Evolutionary conservation across 2,113 vertebrate genomes (phyloP), one percentile per base, ranked within the genome.

Genomic region (Clarias magur): DNA sequence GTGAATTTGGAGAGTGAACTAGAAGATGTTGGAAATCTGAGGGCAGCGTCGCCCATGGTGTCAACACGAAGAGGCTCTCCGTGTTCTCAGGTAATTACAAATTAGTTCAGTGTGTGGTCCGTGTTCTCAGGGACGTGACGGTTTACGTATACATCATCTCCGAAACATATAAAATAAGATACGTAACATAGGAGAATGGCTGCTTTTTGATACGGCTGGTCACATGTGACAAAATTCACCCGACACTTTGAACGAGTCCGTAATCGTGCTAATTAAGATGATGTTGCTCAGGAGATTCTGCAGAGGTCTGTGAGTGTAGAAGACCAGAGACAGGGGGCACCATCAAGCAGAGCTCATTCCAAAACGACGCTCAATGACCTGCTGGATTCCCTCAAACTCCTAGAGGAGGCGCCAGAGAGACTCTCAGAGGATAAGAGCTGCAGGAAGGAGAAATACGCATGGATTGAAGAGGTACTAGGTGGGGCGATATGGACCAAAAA

Each of bases 351-450:
- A 83, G 79, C 94, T 62, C 95, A 93, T 3, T 95, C 97, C 84
- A 97, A 95, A 89, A 97, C 93, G 23, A 96, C 96, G 0, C 94
- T 99, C 25, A 96, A 91, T 0, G 97, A 99, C 82, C 95, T 99
- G 88, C 94, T 99, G 90, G 97, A 98, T 94, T 97, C 96, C 0
- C 92, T 99, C 38, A 95, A 93, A 93, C 94, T 97, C 73, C 84
- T 99, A 34, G 98, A 99, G 91, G 96, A 96, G 84, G 97, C 96
- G 82, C 97, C 98, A 0, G 95, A 97, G 93, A 94, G 94, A 1
- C 94, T 96, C 88, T 88, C 94, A 0, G 91, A 91, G 0, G 94
- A 95, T 0, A 94, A 94, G 85, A 42, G 87, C 90, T 93, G 93
- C 85, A 93, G 10, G 86, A 96, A 96, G 86, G 97, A 97, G 86